Evolutionary conservation across 1,140 invertebrate genomes (phyloP).

Genomic region (Oreohelix idahoensis): DNA sequence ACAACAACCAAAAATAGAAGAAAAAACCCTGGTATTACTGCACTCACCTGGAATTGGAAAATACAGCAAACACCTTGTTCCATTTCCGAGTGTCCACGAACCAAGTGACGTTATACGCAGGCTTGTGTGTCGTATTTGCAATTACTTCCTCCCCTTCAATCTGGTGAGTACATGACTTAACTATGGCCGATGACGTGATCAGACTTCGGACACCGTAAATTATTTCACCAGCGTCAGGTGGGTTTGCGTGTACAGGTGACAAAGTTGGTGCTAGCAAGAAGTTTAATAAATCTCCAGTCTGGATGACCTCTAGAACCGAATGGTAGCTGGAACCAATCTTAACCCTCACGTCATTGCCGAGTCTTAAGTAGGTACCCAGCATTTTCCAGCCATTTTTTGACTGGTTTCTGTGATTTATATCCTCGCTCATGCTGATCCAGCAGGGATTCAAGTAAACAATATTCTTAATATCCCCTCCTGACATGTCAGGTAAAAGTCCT

Average conservation of each 20-base stretch:
- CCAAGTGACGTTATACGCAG: neutral
- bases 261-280: neutral
- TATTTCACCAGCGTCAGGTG: neutral
- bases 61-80: neutral
- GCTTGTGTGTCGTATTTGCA: neutral
- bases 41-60: neutral
- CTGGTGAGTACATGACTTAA: neutral
- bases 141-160: neutral
- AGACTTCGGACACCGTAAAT: neutral
- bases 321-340: neutral
- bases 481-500: neutral
- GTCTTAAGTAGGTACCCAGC: neutral
- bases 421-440: neutral
- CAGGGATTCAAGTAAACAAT: neutral
- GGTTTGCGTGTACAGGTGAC: neutral
- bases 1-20: neutral
- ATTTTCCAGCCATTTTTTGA: neutral
- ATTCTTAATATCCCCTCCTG: neutral
- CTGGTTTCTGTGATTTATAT: neutral
- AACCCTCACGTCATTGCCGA: neutral
- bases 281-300: neutral
- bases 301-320: neutral
- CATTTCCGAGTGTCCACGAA: neutral
- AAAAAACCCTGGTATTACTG: neutral
- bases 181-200: neutral